Conservation (phyloP, 2,113 vertebrate species). For the Gopherus flavomarginatus region DNA sequence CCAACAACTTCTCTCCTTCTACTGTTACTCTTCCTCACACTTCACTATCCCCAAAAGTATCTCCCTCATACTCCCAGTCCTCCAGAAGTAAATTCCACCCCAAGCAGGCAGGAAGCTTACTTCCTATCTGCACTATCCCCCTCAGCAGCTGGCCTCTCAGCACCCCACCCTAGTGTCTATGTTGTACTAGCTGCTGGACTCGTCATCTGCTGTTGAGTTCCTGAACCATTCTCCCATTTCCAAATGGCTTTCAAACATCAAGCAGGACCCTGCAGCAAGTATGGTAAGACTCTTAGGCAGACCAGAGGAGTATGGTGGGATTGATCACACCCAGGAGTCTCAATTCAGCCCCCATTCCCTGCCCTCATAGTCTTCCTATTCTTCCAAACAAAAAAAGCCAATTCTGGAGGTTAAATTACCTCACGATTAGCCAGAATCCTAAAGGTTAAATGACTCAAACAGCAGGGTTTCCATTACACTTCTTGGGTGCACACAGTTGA, state of each 20-base stretch:
- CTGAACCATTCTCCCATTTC: not conserved
- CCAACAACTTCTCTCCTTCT: not conserved
- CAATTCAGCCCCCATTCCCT: not conserved
- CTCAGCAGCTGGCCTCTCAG: not conserved
- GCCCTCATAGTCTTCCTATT: not conserved
- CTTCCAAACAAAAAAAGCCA: not conserved
- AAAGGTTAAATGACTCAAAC: not conserved
- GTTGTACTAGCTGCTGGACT: not conserved
- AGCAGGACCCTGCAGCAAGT: rapidly evolving
- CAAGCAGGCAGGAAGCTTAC: rapidly evolving
- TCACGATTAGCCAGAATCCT: not conserved
- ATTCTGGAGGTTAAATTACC: not conserved
- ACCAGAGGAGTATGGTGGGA: not conserved
- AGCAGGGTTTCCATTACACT: not conserved
- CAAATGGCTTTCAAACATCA: not conserved
- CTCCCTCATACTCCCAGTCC: not conserved
- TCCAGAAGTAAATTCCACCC: not conserved
- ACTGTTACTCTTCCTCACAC: not conserved
- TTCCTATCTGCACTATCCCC: rapidly evolving
- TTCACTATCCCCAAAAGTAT: not conserved
- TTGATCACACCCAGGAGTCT: not conserved
- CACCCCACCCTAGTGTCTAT: not conserved
- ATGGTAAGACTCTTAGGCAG: not conserved
- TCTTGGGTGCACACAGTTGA: not conserved
- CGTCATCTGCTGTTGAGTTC: not conserved